Evolutionary conservation across 2,888 invertebrate species (phyloP).

Genomic region (Norana najaformis): DNA sequence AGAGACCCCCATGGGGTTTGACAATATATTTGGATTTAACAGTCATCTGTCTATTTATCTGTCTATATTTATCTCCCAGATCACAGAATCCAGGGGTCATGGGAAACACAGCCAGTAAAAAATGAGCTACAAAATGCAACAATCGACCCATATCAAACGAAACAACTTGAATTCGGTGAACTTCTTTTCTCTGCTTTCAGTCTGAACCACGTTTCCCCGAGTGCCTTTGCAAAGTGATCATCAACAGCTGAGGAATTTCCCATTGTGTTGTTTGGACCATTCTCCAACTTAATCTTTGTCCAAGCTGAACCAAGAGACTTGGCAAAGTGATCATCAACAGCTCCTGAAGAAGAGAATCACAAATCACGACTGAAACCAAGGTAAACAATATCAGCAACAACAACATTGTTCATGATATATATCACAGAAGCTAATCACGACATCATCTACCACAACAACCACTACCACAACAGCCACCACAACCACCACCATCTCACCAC

Average conservation of each 20-base stretch:
- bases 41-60: not conserved
- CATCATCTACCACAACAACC: too few relatives aligned
- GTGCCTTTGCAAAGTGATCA: not conserved
- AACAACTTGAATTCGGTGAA: not conserved
- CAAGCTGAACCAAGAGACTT: not conserved
- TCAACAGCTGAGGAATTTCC: not conserved
- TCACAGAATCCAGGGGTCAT: not conserved
- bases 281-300: not conserved
- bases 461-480: not conserved
- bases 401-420: too few relatives aligned
- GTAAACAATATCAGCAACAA: not conserved
- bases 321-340: not conserved
- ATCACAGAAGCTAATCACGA: too few relatives aligned
- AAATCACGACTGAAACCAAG: not conserved
- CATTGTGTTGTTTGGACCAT: not conserved
- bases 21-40: not conserved
- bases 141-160: not conserved
- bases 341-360: not conserved
- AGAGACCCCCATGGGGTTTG: not conserved
- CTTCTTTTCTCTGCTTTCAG: not conserved
- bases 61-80: not conserved
- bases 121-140: not conserved
- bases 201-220: not conserved
- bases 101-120: not conserved
- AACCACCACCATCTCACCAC: not conserved